Percentiles rank a stretch among this genome's conserved stretches.
Evolutionary conservation across 2,113 vertebrate species (phyloP).

Genomic region (Sinocyclocheilus anshuiensis): DNA sequence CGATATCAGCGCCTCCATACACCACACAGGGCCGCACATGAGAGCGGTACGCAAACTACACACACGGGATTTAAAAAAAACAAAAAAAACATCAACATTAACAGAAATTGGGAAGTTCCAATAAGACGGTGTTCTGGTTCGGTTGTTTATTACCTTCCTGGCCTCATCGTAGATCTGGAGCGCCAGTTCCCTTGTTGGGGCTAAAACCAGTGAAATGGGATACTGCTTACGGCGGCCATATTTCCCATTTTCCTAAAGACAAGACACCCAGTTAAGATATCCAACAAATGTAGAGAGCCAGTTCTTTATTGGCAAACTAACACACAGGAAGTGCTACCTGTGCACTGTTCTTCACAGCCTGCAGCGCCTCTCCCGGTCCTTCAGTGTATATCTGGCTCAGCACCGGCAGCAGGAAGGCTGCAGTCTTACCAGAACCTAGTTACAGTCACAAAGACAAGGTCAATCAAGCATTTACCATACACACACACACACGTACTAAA

Average conservation of each 20-base stretch:
- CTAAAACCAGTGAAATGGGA: slow-evolving; percentile 91
- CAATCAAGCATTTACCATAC: background rate
- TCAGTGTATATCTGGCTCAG: slow-evolving; percentile 95
- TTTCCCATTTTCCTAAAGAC: slow-evolving; percentile 86
- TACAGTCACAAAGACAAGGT: background rate
- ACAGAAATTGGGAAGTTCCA: too few species aligned
- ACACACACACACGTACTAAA: background rate
- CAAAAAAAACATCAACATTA: too few species aligned
- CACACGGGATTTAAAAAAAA: too few species aligned
- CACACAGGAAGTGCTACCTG: slow-evolving; percentile 59
- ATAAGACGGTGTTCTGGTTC: background rate
- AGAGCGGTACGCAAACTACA: slow-evolving; percentile 92
- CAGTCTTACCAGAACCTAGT: slow-evolving; percentile 91
- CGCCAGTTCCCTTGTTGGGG: slow-evolving; percentile 94
- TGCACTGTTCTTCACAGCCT: slow-evolving; percentile 81
- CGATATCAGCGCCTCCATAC: slow-evolving; percentile 96
- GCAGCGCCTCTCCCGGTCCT: slow-evolving; percentile 91
- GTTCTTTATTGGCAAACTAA: too few species aligned
- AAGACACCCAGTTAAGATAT: background rate
- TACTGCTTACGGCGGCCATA: slow-evolving; percentile 96
- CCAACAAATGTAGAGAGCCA: accelerated
- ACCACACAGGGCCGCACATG: slow-evolving; percentile 96
- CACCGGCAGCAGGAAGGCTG: slow-evolving; percentile 94
- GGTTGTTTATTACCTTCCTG: slow-evolving; percentile 82
- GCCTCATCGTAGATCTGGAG: slow-evolving; percentile 97